phyloP scores from a whole-genome alignment of 2,113 vertebrate genomes.

The Sula dactylatra region DNA sequence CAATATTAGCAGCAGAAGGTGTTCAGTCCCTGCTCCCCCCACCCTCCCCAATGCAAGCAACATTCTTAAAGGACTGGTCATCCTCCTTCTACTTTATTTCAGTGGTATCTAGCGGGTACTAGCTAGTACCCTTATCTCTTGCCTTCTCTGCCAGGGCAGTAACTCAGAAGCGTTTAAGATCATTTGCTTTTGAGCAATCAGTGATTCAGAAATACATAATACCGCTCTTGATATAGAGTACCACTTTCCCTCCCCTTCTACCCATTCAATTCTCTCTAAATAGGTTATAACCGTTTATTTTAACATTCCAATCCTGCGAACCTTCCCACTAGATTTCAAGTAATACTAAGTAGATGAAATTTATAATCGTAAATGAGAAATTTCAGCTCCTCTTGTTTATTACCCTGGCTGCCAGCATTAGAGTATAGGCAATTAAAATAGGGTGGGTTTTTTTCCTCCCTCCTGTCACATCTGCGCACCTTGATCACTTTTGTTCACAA shows the following conservation, averaged over 20 bases:
- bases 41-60: background rate
- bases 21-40: background rate
- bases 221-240: background rate
- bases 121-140: background rate
- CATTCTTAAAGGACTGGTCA: background rate
- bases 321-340: constrained; percentile 27
- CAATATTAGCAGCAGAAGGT: background rate
- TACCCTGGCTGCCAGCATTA: background rate
- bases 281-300: constrained; percentile 30
- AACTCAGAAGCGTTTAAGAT: background rate
- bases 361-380: background rate
- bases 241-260: constrained; percentile 12
- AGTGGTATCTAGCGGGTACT: background rate
- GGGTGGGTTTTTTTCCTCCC: too few species aligned
- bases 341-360: constrained; percentile 13
- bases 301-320: constrained; percentile 10
- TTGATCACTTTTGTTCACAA: background rate
- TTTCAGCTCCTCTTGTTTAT: constrained; percentile 21
- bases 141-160: background rate
- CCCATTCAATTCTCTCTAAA: constrained; percentile 24
- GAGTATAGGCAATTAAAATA: background rate
- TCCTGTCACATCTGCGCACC: background rate
- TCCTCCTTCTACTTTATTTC: background rate
- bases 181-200: background rate
- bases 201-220: constrained; percentile 24